Base-by-base conservation (phyloP, 2,797 vertebrate genomes). In the Antrozous pallidus region DNA sequence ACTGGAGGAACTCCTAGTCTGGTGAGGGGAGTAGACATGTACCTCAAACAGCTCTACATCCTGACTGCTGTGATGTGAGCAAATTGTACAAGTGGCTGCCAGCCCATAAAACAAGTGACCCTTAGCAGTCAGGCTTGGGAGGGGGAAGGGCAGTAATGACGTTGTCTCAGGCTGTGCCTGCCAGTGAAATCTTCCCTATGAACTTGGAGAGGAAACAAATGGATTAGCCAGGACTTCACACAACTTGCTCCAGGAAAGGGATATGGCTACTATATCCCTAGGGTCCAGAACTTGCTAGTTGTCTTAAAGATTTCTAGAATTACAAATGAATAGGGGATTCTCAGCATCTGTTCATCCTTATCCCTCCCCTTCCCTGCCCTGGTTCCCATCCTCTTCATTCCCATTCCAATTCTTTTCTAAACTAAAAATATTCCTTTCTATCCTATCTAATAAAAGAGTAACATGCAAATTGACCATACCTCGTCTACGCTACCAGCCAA, bases 331-430 rank as follows among this genome's bases (percentile, higher is more conserved):
- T 54, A 58, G 24, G 18, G 45, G 28, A 11, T 10, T 13, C 65
- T 38, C 31, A 26, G 31, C 45, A 8, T 38, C 36, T 51, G 4
- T 54, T 56, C 67, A 18, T 67, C 38, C 58, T 78, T 42, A 16
- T n/a, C 16, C 24, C 9, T 69, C 65, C 73, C 36, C 70, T 58
- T 58, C 40, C n/a, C 45, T 65, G 16, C 38, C 24, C 31, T 3
- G 8, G 17, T 70, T 91, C 33, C 75, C 81, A 10, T 63, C 69
- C 63, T 54, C 36, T 65, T 49, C 26, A 28, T 71, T 77, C 40
- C 82, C 11, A 8, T 40, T 26, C 12, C 8, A 65, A 24, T 47
- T 69, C 65, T 95, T 90, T 94, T 87, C 38, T 82, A 89, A 95
- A 79, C 38, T 63, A 33, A 82, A 88, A 88, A 24, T 65, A 56